Evolutionary conservation across 2,113 vertebrate species (phyloP).

Genomic region (Aptenodytes forsteri): DNA sequence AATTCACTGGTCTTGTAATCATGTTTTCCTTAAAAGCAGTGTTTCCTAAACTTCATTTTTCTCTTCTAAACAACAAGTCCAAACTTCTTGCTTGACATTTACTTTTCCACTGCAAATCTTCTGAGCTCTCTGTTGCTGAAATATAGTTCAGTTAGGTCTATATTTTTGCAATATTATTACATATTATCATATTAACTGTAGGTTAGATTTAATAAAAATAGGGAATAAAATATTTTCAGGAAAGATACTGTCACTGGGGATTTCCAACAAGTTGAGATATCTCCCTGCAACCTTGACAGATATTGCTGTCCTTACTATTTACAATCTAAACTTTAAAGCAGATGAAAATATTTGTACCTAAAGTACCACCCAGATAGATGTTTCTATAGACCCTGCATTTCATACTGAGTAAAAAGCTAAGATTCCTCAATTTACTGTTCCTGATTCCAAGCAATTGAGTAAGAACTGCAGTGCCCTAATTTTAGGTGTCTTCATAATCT

Average conservation of each 20-base stretch:
- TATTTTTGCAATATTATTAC: neutral
- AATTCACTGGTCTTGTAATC: neutral
- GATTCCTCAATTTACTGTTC: neutral
- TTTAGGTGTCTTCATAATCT: neutral
- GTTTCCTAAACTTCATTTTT: neutral
- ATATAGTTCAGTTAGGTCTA: neutral
- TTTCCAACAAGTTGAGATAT: neutral
- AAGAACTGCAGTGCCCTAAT: neutral
- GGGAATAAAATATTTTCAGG: neutral
- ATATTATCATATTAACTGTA: neutral
- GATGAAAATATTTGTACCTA: neutral
- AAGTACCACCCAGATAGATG: neutral
- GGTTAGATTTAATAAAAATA: neutral
- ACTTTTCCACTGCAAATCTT: neutral
- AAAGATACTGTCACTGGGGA: neutral
- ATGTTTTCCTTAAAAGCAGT: neutral
- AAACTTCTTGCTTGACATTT: neutral
- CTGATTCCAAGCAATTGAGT: rapidly evolving
- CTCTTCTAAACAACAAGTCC: neutral
- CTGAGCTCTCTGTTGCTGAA: neutral
- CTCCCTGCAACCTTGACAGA: neutral
- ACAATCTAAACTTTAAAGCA: neutral
- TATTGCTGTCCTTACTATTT: neutral
- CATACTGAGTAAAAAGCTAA: neutral
- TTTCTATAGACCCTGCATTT: neutral